Evolutionary conservation across 2,113 vertebrate species (phyloP), one percentile per base, ranked within the genome.

Genomic region (Dissostichus mawsoni): DNA sequence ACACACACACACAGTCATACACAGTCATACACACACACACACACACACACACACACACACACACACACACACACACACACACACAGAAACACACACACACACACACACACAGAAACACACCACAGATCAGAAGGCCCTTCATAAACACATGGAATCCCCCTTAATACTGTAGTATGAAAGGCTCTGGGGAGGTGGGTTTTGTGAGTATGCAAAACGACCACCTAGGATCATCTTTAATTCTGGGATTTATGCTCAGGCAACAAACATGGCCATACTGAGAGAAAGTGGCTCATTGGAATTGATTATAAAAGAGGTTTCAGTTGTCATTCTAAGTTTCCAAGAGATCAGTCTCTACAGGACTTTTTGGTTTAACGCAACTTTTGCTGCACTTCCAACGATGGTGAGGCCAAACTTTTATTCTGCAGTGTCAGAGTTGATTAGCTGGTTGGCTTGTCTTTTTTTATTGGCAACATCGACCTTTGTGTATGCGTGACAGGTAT

Each of bases 161-260:
- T 89, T 67, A 76, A 76, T 84, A 82, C 80, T 89, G 87, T 90
- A 78, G 78, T 65, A 80, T 82, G 72, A 87, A 86, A 80, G 76
- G 66, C 80, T 87, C 58, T 64, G 76, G 17, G 74, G 59, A 52
- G 69, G 62, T 66, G 59, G 70, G 48, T 80, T 88, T 88, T 90
- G 75, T 89, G 74, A 51, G 23, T 88, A 80, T 88, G 74, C 85
- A 85, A 86, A 92, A 80, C 45, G 68, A 74, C 85, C 86, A 87
- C 84, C 79, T 68, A 70, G 44, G 59, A 68, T 89, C 66, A 83
- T 76, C 45, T 80, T 70, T 77, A 66, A 58, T 73, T 61, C 25
- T 58, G 41, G 29, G 75, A 88, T 87, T 73, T 81, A 56, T 77
- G 62, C 69, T 70, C 11, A 1, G 53, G 58, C 62, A 51, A 50